phyloP scores from a whole-genome alignment of 2,888 invertebrate species.

The Clanis bilineata region DNA sequence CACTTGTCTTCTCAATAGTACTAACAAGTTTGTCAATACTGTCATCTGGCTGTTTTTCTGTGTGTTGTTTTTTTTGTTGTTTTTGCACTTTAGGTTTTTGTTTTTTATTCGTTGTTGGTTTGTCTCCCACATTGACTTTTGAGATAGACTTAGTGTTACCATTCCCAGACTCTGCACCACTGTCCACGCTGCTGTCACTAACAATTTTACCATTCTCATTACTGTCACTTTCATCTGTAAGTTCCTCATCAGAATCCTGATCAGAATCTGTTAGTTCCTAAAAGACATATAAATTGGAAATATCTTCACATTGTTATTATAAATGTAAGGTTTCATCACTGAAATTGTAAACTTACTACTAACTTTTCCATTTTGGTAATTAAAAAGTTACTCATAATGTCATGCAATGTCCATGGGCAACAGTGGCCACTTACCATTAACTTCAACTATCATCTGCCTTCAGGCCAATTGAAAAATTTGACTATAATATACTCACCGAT shows the following conservation, averaged over 20 bases:
- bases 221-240: conserved; percentile 46
- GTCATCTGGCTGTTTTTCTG: conserved; percentile 25
- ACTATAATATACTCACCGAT: conserved; percentile 49
- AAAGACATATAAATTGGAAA: conserved; percentile 19
- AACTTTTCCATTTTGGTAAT: too few relatives aligned
- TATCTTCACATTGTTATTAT: conserved; percentile 3
- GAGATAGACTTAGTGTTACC: conserved; percentile 41
- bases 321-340: too few relatives aligned
- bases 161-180: conserved; percentile 66
- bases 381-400: too few relatives aligned
- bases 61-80: conserved; percentile 20
- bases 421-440: too few relatives aligned
- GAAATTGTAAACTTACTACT: too few relatives aligned
- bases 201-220: conserved; percentile 24
- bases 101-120: conserved; percentile 26
- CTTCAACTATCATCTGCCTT: too few relatives aligned
- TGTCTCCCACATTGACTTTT: conserved; percentile 31
- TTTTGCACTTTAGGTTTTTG: conserved; percentile 25
- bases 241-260: conserved; percentile 47
- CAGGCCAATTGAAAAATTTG: not conserved
- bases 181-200: conserved; percentile 50
- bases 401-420: too few relatives aligned
- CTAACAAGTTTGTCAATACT: conserved; percentile 54
- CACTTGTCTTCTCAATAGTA: conserved; percentile 51
- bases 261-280: conserved; percentile 63